Conservation (phyloP, 2,797 vertebrate species). For the Hippocampus kuda region DNA sequence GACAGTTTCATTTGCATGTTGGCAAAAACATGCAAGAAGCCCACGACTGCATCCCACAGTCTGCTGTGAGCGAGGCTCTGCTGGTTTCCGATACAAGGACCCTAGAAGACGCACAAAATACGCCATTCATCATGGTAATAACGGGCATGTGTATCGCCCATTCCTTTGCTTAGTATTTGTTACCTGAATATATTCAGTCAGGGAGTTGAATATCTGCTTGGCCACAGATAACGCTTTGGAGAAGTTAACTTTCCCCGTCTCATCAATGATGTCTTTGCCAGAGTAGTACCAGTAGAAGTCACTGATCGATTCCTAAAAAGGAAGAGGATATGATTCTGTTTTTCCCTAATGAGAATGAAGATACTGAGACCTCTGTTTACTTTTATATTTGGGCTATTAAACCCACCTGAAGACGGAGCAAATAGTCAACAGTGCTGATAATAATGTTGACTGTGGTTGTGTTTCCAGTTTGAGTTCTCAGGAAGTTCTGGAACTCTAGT, state of each 20-base stretch:
- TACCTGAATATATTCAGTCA: constrained; percentile 98
- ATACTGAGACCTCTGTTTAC: background rate
- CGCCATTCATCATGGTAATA: background rate
- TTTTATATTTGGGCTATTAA: background rate
- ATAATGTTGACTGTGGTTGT: constrained; percentile 98
- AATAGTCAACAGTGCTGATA: constrained; percentile 97
- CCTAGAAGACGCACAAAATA: constrained; percentile 54
- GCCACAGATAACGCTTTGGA: constrained; percentile 88
- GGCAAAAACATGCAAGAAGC: constrained; percentile 93
- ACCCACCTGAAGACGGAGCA: constrained; percentile 89
- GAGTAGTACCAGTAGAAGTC: constrained; percentile 99
- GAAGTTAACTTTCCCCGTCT: constrained; percentile 86
- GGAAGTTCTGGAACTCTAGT: constrained; percentile 96
- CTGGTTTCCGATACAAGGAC: constrained; percentile 93
- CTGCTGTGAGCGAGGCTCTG: constrained; percentile 95
- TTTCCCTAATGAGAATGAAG: background rate
- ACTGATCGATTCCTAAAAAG: constrained; percentile 88
- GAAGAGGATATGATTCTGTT: background rate
- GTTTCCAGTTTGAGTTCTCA: constrained; percentile 96
- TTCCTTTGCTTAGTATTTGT: background rate
- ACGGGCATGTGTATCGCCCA: background rate
- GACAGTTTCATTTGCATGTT: constrained; percentile 99
- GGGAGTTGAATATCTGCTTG: constrained; percentile 96
- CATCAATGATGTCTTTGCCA: constrained; percentile 89
- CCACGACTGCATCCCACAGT: constrained; percentile 93